These are phyloP conservation scores for Clupea harengus DNA, from an alignment of 2,113 vertebrate genomes.

Conservation along the genomic window DNA sequence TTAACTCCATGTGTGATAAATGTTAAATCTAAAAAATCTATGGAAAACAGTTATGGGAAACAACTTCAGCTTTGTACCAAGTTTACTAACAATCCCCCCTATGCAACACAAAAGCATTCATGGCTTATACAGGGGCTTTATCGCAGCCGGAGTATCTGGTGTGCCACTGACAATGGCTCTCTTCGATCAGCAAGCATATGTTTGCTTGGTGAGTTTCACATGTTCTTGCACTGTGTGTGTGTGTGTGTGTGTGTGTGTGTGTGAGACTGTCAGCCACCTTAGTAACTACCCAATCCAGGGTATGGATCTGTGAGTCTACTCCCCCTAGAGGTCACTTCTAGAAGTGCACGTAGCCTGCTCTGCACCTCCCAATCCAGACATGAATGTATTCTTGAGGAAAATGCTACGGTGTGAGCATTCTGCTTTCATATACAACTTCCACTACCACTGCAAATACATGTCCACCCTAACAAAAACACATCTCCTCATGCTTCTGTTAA, in stretches of 20 bases:
- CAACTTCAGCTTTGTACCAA: background rate
- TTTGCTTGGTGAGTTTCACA: background rate
- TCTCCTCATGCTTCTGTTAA: background rate
- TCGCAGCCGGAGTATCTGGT: background rate
- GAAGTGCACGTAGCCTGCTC: background rate
- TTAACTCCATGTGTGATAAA: conserved; percentile 7
- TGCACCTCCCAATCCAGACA: background rate
- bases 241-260: conserved; percentile 22
- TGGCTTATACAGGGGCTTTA: background rate
- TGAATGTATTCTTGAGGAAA: background rate
- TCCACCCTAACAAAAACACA: background rate
- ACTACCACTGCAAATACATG: background rate
- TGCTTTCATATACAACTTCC: background rate
- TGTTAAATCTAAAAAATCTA: background rate
- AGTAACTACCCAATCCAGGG: background rate
- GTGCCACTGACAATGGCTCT: background rate
- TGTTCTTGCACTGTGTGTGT: conserved; percentile 30
- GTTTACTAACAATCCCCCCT: background rate
- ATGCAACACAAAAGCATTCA: background rate
- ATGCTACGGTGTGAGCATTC: background rate
- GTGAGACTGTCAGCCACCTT: background rate
- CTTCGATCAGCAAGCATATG: conserved; percentile 1
- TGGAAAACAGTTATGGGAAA: background rate
- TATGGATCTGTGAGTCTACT: conserved; percentile 32
- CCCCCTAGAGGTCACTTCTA: conserved; percentile 51